Conservation (phyloP, 2,113 vertebrate genomes). For the Acrocephalus kingi region DNA sequence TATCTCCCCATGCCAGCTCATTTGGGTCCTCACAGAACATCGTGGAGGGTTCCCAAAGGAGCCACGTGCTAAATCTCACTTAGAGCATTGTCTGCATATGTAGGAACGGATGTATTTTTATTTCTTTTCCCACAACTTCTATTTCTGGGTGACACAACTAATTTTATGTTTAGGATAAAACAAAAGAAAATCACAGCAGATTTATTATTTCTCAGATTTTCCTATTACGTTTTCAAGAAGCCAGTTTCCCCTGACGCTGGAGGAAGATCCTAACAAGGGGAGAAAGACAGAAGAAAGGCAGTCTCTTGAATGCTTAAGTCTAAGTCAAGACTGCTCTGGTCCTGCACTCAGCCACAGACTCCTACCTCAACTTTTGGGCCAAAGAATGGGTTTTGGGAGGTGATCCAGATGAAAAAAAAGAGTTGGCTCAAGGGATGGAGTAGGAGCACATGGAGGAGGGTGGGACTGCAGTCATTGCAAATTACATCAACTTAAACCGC, state of each 20-base stretch:
- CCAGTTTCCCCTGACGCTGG: background rate
- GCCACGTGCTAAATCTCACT: background rate
- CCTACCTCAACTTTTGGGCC: background rate
- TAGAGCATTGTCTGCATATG: slow-evolving; percentile 25
- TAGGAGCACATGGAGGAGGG: background rate
- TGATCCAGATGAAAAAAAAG: background rate
- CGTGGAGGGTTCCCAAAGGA: background rate
- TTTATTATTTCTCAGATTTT: slow-evolving; percentile 52
- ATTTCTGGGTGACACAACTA: slow-evolving; percentile 43
- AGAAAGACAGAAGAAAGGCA: background rate
- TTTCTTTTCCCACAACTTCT: slow-evolving; percentile 51
- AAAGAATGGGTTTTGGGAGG: background rate
- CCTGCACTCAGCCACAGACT: background rate
- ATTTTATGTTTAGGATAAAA: slow-evolving; percentile 48
- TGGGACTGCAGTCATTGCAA: background rate
- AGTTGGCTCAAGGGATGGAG: background rate
- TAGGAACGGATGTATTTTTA: slow-evolving; percentile 33
- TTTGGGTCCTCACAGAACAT: background rate
- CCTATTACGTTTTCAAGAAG: slow-evolving; percentile 21
- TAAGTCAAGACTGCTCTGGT: background rate
- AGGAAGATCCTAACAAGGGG: background rate
- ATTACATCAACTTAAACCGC: slow-evolving; percentile 25
- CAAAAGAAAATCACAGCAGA: slow-evolving; percentile 57
- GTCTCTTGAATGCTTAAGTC: background rate
- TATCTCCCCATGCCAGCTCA: background rate